Percentiles rank a stretch among this genome's conserved stretches.
These are phyloP conservation scores for Drosophila robusta DNA, from an alignment of 2,888 invertebrate genomes.

Conservation along the genomic window DNA sequence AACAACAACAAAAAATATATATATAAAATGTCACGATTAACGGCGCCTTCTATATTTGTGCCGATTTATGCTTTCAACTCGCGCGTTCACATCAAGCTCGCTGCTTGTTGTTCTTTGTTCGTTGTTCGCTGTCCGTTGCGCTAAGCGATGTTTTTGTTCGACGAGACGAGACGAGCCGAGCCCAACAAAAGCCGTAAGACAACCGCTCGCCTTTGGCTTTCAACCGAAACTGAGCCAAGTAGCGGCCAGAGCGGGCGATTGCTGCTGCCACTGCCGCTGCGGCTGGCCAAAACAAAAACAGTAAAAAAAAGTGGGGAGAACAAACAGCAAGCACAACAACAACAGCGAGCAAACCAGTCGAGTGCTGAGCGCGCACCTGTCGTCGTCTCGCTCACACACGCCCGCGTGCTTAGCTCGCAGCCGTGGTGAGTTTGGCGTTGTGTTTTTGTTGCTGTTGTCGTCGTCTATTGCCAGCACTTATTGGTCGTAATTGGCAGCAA, in stretches of 20 bases:
- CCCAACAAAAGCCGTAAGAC: slow-evolving; percentile 65
- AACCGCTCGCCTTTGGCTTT: slow-evolving; percentile 80
- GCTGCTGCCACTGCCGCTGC: slow-evolving; percentile 41
- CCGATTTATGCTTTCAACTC: slow-evolving; percentile 19
- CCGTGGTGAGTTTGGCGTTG: slow-evolving; percentile 45
- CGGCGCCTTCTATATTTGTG: slow-evolving; percentile 9
- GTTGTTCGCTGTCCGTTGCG: slow-evolving; percentile 4
- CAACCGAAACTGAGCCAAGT: slow-evolving; percentile 79
- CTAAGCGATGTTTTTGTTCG: slow-evolving; percentile 14
- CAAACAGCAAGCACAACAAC: slow-evolving; percentile 11
- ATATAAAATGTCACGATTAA: slow-evolving; percentile 7
- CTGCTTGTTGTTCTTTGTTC: slow-evolving; percentile 3
- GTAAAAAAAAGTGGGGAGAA: slow-evolving; percentile 37
- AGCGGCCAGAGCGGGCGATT: slow-evolving; percentile 27
- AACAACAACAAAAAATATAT: slow-evolving; percentile 36
- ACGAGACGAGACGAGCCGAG: slow-evolving; percentile 28
- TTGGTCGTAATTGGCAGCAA: slow-evolving; percentile 83
- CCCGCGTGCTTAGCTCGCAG: slow-evolving; percentile 27
- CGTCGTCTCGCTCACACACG: slow-evolving; percentile 69
- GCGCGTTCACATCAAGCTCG: slow-evolving; percentile 11
- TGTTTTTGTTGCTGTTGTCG: slow-evolving; percentile 39
- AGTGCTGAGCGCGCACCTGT: slow-evolving; percentile 56
- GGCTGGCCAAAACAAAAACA: slow-evolving; percentile 36
- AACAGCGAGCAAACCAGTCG: slow-evolving; percentile 56
- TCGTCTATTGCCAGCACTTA: slow-evolving; percentile 77